A percentile compares a stretch with the other conserved stretches of the same genome.
Evolutionary conservation across 2,113 vertebrate species (phyloP).

Genomic region (Carassius auratus): DNA sequence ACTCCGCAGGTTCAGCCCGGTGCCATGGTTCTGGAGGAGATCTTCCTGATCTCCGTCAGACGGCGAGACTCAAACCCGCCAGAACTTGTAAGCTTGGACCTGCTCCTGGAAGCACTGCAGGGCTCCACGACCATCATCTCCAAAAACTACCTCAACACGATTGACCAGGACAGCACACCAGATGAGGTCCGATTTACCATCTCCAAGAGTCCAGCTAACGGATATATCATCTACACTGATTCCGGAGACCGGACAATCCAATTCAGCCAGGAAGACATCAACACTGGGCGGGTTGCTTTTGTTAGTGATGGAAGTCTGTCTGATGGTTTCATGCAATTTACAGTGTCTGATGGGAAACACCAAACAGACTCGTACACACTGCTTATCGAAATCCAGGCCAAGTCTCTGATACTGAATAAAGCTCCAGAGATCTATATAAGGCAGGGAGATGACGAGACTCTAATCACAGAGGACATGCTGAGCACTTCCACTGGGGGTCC

Average conservation of each 20-base stretch:
- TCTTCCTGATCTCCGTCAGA: constrained; percentile 80
- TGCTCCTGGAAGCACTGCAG: constrained; percentile 76
- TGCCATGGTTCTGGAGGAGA: constrained; percentile 78
- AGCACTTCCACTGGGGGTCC: constrained; percentile 69
- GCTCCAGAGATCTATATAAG: constrained; percentile 81
- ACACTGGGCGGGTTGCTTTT: constrained; percentile 79
- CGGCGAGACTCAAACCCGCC: constrained; percentile 74
- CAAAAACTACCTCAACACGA: constrained; percentile 81
- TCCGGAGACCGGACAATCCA: constrained; percentile 65
- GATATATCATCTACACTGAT: constrained; percentile 73
- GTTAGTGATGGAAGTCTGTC: constrained; percentile 76
- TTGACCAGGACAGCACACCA: constrained; percentile 78
- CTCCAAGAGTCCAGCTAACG: constrained; percentile 75
- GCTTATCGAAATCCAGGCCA: constrained; percentile 80
- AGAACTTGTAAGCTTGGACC: constrained; percentile 70
- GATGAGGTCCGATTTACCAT: constrained; percentile 84
- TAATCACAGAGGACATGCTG: constrained; percentile 83
- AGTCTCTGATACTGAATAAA: constrained; percentile 70
- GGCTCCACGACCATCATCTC: constrained; percentile 78
- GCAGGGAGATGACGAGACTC: constrained; percentile 82
- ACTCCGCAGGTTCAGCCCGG: constrained; percentile 60
- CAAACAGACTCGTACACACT: constrained; percentile 75
- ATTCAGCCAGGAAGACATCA: constrained; percentile 91
- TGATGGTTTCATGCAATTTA: constrained; percentile 78
- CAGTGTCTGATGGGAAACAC: constrained; percentile 81